Evolutionary conservation across 2,113 vertebrate genomes (phyloP).

Genomic region (Todiramphus saurophagus): DNA sequence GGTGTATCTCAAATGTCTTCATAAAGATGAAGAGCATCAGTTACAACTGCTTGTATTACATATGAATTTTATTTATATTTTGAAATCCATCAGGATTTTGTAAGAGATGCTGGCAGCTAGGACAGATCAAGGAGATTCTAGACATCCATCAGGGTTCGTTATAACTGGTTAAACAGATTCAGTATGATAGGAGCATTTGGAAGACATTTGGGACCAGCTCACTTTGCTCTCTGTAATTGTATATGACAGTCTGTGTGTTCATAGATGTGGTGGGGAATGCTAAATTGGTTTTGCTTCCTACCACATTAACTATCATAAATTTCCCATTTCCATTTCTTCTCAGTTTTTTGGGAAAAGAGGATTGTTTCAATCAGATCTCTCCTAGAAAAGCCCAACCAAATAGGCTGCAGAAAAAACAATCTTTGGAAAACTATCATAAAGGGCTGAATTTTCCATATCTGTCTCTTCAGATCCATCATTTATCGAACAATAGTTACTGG

Average conservation of each 20-base stretch:
- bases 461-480: neutral
- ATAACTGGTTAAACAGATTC: conserved; percentile 30
- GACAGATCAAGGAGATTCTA: conserved; percentile 48
- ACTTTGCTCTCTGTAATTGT: neutral
- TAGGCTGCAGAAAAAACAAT: neutral
- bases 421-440: neutral
- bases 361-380: neutral
- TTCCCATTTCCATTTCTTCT: neutral
- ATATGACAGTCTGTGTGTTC: conserved; percentile 17
- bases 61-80: neutral
- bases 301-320: neutral
- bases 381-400: neutral
- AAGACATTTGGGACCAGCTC: conserved; percentile 25
- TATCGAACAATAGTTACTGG: neutral
- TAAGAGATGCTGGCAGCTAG: conserved; percentile 22
- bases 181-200: conserved; percentile 44
- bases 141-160: conserved; percentile 43
- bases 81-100: neutral
- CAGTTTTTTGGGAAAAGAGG: neutral
- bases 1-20: neutral
- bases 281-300: neutral
- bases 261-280: neutral
- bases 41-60: neutral
- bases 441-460: neutral
- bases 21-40: neutral